These are phyloP conservation scores for Aphidius ervi DNA, from an alignment of 1,140 invertebrate species.

Conservation along the genomic window DNA sequence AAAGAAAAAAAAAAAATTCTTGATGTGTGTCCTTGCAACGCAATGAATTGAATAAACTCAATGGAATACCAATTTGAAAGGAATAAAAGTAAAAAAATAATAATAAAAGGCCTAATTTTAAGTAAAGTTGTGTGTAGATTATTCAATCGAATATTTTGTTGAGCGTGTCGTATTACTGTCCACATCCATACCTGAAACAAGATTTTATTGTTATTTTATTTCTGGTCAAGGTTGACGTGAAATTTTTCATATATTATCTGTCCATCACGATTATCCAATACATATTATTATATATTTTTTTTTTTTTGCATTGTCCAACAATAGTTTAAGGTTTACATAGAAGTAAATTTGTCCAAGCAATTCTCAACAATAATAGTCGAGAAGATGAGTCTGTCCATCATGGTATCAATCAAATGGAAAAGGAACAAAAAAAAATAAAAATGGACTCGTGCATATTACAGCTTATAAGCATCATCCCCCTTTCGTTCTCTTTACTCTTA, in stretches of 20 bases:
- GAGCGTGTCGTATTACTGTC: conserved; percentile 24
- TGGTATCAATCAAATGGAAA: too few relatives aligned
- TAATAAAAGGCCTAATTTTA: conserved; percentile 24
- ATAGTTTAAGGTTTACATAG: conserved; percentile 24
- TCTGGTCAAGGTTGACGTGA: not conserved
- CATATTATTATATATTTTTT: not conserved
- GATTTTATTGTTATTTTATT: not conserved
- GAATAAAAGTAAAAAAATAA: conserved; percentile 11
- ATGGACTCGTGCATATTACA: too few relatives aligned
- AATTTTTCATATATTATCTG: not conserved
- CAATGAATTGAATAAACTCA: conserved; percentile 11
- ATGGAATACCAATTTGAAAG: conserved; percentile 5
- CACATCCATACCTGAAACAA: not conserved
- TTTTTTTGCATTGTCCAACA: conserved; percentile 29
- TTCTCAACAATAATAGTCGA: conserved; percentile 1
- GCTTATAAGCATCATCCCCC: conserved; percentile 4
- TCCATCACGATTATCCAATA: conserved; percentile 33
- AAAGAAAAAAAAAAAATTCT: too few relatives aligned
- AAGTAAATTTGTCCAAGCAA: conserved; percentile 23
- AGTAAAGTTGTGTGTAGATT: conserved; percentile 27
- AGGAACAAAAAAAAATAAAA: too few relatives aligned
- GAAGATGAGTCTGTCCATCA: not conserved
- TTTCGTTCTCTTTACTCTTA: not conserved
- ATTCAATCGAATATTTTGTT: conserved; percentile 33
- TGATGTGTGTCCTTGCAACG: not conserved